Conservation (phyloP, 2,113 vertebrate species). For the Carassius carassius region DNA sequence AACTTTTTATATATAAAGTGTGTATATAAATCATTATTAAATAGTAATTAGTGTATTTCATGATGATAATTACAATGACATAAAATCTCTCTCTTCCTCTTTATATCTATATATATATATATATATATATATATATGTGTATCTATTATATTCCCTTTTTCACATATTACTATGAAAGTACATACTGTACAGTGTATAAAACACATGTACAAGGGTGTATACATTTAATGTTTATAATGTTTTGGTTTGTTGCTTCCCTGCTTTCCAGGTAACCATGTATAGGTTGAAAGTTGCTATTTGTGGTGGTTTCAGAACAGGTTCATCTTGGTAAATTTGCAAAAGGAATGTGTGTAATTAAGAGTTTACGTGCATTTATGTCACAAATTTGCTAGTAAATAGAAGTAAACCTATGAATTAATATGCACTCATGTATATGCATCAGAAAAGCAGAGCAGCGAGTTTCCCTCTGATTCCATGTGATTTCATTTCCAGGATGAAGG, state of each 20-base stretch:
- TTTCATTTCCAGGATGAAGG: slow-evolving; percentile 48
- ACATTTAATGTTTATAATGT: neutral
- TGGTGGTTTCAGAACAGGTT: neutral
- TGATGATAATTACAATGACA: too few relatives aligned
- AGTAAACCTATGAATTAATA: slow-evolving; percentile 33
- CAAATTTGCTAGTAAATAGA: slow-evolving; percentile 1
- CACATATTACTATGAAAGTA: too few relatives aligned
- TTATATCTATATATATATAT: too few relatives aligned
- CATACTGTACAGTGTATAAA: too few relatives aligned
- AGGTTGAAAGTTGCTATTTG: neutral
- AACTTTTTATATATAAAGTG: too few relatives aligned
- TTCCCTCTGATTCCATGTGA: slow-evolving; percentile 30
- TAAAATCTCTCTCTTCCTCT: too few relatives aligned
- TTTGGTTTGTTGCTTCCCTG: neutral
- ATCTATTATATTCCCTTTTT: too few relatives aligned
- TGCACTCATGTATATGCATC: slow-evolving; percentile 33
- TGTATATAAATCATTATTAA: too few relatives aligned
- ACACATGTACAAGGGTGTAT: too few relatives aligned
- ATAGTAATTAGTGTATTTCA: too few relatives aligned
- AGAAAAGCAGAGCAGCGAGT: slow-evolving; percentile 22
- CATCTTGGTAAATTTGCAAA: neutral
- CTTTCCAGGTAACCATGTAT: neutral
- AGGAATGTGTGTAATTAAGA: neutral
- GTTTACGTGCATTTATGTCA: neutral
- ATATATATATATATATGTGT: too few relatives aligned